Conservation (phyloP, 2,113 vertebrate species). For the Aramus guarauna region DNA sequence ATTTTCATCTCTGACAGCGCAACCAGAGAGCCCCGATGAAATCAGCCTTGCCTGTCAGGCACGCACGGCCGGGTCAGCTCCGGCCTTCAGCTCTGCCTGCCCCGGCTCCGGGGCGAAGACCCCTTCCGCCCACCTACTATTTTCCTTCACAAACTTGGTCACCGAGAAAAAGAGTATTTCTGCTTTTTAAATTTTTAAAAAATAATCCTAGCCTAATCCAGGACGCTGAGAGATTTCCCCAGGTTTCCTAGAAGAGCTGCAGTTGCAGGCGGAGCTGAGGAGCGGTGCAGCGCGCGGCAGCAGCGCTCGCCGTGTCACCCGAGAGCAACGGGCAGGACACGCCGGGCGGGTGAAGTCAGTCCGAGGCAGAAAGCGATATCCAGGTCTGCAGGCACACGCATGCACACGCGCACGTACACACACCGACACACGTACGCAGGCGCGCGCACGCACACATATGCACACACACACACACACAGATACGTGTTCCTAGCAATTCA, state of each 20-base stretch:
- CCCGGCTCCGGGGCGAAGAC: neutral
- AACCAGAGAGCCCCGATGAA: neutral
- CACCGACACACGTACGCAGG: no score
- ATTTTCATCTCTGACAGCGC: neutral
- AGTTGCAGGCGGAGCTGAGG: neutral
- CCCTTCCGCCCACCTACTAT: neutral
- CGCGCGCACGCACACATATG: rapidly evolving
- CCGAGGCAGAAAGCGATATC: neutral
- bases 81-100: neutral
- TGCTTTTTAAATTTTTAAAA: neutral
- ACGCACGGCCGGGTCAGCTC: neutral
- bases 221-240: neutral
- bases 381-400: neutral
- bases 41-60: neutral
- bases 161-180: neutral
- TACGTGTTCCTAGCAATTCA: neutral
- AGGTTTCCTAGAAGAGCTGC: neutral
- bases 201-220: neutral
- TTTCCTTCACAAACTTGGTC: neutral
- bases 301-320: neutral
- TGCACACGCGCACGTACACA: rapidly evolving
- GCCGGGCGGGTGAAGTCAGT: neutral
- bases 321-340: neutral
- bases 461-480: rapidly evolving
- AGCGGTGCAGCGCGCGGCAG: neutral